Percentiles rank a stretch among this genome's conserved stretches.
Evolutionary conservation across 2,888 invertebrate genomes (phyloP).

Genomic region (Drosophila cyrtoloma): DNA sequence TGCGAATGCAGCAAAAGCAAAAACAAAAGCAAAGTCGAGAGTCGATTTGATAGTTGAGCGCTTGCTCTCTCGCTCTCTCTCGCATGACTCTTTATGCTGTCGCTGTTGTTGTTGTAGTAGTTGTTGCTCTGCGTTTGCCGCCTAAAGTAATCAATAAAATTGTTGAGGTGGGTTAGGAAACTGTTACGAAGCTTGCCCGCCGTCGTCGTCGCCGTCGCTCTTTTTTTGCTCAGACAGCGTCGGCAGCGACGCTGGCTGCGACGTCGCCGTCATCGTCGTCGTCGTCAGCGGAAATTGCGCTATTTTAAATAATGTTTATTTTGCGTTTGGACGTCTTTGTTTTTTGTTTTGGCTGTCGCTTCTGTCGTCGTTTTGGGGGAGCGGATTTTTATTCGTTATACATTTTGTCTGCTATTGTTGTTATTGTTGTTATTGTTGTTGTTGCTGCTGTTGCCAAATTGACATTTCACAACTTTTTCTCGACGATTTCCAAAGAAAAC

Average conservation of each 20-base stretch:
- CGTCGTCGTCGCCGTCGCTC: constrained; percentile 40
- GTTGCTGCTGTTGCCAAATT: constrained; percentile 74
- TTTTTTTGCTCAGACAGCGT: constrained; percentile 41
- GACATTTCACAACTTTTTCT: constrained; percentile 72
- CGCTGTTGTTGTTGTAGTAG: constrained; percentile 28
- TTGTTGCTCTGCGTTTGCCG: constrained; percentile 68
- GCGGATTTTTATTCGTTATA: constrained; percentile 38
- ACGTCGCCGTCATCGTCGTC: constrained; percentile 29
- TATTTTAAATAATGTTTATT: constrained; percentile 82
- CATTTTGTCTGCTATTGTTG: constrained; percentile 53
- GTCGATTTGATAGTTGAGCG: constrained; percentile 59
- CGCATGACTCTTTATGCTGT: constrained; percentile 44
- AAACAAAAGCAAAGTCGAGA: constrained; percentile 32
- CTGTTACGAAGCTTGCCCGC: constrained; percentile 79
- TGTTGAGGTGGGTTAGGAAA: constrained; percentile 86
- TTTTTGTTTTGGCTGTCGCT: constrained; percentile 54
- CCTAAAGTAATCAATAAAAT: constrained; percentile 85
- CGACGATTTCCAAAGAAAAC: constrained; percentile 29
- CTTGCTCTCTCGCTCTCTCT: constrained; percentile 55
- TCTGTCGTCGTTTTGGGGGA: constrained; percentile 30
- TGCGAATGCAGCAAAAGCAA: constrained; percentile 54
- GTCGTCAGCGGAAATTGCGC: constrained; percentile 81
- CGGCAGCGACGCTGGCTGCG: constrained; percentile 36
- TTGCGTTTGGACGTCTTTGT: constrained; percentile 67
- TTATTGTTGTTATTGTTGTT: constrained; percentile 63